phyloP scores from a whole-genome alignment of 2,888 invertebrate species.

The Palloptera scutellata region DNA sequence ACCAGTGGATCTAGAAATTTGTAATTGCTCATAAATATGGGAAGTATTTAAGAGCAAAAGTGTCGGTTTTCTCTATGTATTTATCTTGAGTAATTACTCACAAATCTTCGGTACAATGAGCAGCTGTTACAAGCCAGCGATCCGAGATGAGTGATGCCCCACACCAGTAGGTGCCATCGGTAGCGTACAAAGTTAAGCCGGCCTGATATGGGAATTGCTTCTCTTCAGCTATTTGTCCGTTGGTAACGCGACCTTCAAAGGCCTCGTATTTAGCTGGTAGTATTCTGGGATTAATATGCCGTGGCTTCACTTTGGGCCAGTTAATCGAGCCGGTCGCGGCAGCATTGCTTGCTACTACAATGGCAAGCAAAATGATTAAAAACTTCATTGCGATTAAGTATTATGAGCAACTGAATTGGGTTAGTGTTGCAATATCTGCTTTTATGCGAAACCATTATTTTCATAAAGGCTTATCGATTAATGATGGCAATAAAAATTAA shows the following conservation, averaged over 20 bases:
- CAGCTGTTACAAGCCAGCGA: constrained; percentile 48
- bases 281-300: not conserved
- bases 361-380: too few species aligned
- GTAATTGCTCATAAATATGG: constrained; percentile 14
- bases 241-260: constrained; percentile 39
- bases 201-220: constrained; percentile 45
- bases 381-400: too few species aligned
- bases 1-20: constrained; percentile 23
- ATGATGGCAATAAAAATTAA: too few species aligned
- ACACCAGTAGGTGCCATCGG: constrained; percentile 42
- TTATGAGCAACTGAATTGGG: too few species aligned
- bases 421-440: too few species aligned
- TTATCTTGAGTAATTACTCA: constrained; percentile 8
- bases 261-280: too few species aligned
- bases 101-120: constrained; percentile 42
- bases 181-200: constrained; percentile 35
- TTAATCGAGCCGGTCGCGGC: not conserved
- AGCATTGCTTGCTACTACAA: too few species aligned
- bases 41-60: not conserved
- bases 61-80: not conserved
- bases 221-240: constrained; percentile 39
- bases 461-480: too few species aligned
- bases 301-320: constrained; percentile 1
- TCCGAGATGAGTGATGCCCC: constrained; percentile 48
- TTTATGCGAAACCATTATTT: too few species aligned